These are phyloP conservation scores for Hestina assimilis DNA, from an alignment of 1,140 invertebrate genomes.

Conservation along the genomic window DNA sequence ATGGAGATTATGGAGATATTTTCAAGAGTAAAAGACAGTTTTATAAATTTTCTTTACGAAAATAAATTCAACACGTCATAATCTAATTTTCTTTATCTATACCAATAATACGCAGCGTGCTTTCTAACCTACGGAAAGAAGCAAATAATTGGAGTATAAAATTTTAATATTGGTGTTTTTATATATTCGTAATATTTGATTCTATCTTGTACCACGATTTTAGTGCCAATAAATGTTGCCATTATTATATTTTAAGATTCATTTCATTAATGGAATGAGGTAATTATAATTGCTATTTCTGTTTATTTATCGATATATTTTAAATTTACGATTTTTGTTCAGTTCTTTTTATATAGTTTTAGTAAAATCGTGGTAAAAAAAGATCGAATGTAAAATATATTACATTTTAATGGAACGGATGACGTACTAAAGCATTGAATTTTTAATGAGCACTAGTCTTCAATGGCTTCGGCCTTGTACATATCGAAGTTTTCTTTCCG, in stretches of 20 bases:
- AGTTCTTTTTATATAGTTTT: neutral
- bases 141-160: conserved; percentile 22
- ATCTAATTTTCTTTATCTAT: neutral
- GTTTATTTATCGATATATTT: no score
- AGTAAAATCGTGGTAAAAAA: conserved; percentile 22
- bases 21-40: conserved; percentile 23
- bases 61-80: conserved; percentile 37
- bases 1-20: neutral
- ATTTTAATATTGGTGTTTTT: conserved; percentile 19
- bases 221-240: neutral
- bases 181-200: conserved; percentile 20
- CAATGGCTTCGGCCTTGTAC: conserved; percentile 25
- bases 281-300: neutral
- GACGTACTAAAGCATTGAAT: conserved; percentile 49
- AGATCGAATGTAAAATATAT: conserved; percentile 32
- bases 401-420: conserved; percentile 60
- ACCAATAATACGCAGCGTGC: conserved; percentile 17
- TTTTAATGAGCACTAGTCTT: conserved; percentile 39
- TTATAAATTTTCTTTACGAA: conserved; percentile 34
- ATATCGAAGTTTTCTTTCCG: conserved; percentile 15
- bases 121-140: conserved; percentile 16
- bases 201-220: conserved; percentile 13
- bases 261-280: neutral
- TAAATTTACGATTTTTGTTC: no score
- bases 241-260: neutral